Conservation (phyloP, 2,797 vertebrate species). For the Delichon dasypus region DNA sequence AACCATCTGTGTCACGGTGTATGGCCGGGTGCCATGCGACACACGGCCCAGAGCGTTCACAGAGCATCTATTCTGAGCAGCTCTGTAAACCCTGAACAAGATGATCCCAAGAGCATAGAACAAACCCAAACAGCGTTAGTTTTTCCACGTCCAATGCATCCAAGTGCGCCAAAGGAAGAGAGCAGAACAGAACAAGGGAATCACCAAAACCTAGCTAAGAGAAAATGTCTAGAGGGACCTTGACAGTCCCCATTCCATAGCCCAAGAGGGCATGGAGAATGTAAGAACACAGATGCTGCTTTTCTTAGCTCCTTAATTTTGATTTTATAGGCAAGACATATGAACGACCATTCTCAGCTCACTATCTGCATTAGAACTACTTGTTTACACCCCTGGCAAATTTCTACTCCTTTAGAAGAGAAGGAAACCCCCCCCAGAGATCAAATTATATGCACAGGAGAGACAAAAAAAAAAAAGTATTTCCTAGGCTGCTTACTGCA, state of each 20-base stretch:
- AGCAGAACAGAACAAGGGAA: not conserved
- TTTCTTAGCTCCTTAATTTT: not conserved
- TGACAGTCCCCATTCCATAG: not conserved
- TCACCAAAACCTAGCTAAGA: not conserved
- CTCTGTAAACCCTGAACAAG: not conserved
- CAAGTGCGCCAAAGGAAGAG: not conserved
- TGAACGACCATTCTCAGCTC: not conserved
- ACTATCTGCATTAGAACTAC: not conserved
- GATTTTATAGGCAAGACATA: not conserved
- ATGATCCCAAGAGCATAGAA: not conserved
- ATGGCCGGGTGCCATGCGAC: not conserved
- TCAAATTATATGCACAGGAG: not conserved
- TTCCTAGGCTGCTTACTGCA: not conserved
- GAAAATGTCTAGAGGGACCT: not conserved
- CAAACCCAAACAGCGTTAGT: not conserved
- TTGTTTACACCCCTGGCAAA: not conserved
- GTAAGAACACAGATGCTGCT: not conserved
- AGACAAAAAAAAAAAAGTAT: not conserved
- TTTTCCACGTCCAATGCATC: not conserved
- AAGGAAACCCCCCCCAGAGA: not conserved
- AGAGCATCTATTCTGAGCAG: constrained; percentile 23
- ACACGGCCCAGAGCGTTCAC: not conserved
- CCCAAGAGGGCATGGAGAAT: not conserved
- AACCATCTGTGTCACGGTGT: not conserved
- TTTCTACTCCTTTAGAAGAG: not conserved